Base-by-base conservation (phyloP, 2,888 invertebrate genomes). In the Cryptocephalus moraei region DNA sequence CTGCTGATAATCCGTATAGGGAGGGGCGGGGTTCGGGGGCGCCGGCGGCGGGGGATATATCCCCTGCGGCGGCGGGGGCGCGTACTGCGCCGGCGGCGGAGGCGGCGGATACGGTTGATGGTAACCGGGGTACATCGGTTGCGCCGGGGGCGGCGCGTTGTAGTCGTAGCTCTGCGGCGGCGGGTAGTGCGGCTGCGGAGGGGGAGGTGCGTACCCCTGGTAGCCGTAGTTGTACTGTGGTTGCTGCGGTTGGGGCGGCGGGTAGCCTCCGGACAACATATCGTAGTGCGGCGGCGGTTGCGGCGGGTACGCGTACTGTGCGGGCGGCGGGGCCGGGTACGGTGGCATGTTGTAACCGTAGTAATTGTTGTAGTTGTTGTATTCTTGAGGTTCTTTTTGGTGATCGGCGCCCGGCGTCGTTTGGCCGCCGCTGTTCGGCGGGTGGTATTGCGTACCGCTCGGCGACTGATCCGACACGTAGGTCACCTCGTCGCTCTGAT, bases 241-340 rank as follows among this genome's bases (percentile, higher is more conserved):
- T 44, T 57, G 62, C 43, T 56, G 62, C 8, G 54, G 61, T 40
- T 58, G 63, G 8, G 55, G 62, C 8, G 55, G 61, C 0, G 63
- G 62, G 54, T 68, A 69, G 32, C 59, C 62, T n/a, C 32, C 32
- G 12, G 8, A 14, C 59, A 66, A 64, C 52, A 62, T 59, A 41
- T 69, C 69, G 48, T 68, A 69, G 1, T 66, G 62, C 8, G 66
- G 66, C 9, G 66, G 63, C 41, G 62, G 68, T 46, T 64, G 62
- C 11, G 60, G 60, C 8, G 60, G 59, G 49, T 68, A 67, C 32
- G 54, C 60, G 49, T 69, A 68, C 36, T 61, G 62, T 39, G 63
- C 64, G 4, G 54, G 53, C 6, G 59, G 57, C 8, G 59, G 55
- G 9, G 11, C 36, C 11, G 36, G 63, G 47, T 61, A 63, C 8